Evolutionary conservation across 2,797 vertebrate genomes (phyloP), one percentile per base, ranked within the genome.

Genomic region (Pempheris klunzingeri): DNA sequence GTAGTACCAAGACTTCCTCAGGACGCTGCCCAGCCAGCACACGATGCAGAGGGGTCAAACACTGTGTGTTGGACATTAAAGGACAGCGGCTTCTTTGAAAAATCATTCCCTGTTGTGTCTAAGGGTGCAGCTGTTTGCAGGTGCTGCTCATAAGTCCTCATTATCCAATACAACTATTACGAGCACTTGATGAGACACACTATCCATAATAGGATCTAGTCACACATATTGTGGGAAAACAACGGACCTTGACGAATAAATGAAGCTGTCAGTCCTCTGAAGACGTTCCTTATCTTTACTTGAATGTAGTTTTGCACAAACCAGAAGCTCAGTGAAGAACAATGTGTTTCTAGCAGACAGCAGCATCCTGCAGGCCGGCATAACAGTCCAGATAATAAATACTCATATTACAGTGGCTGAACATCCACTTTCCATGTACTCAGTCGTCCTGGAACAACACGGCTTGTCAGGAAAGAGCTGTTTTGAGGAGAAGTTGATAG

Each of bases 401-500:
- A 13, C 15, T 34, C 4, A 39, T 8, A 22, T 61, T 36, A 44
- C 43, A 47, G 14, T 38, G 28, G 18, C 5, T 55, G 4, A 38
- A 30, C 62, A 57, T 32, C 14, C 2, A 9, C 10, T 10, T 47
- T n/a, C 18, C 18, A 38, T 46, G 39, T 32, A 10, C 24, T 38
- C 50, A 34, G 26, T 32, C 46, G 61, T 34, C 26, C 4, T 41
- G 14, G 5, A 57, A 43, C 20, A 34, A 22, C 14, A 65, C 20
- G 10, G 9, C n/a, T 49, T 63, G 24, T 10, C 52, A 55, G 64
- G 18, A 61, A 47, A 41, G 14, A 14, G 61, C 7, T 5, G 32
- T 5, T 58, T 36, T 6, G 2, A 15, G 46, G 39, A 77, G 44
- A 58, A 59, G 49, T 44, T 53, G 46, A 36, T 24, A 61, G 58